Base-by-base conservation (phyloP, 2,797 vertebrate genomes). In the Silurus aristotelis region DNA sequence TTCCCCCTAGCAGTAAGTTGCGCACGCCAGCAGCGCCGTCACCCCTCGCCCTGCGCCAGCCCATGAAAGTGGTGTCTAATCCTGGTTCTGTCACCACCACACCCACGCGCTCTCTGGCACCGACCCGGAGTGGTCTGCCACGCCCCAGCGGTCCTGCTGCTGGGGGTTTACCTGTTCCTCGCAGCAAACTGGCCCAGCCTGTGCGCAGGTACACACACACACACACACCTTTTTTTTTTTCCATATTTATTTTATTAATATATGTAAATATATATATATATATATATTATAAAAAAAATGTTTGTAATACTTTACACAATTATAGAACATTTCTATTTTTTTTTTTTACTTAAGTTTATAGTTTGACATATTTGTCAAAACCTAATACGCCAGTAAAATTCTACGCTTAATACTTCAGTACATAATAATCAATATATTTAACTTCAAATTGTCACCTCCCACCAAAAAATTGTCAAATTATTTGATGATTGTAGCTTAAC, bases 161-260 rank as follows among this genome's bases (percentile, higher is more conserved):
- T 0, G 97, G 97, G 88, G 95, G 95, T 71, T 96, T 99, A 92
- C 96, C 97, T 91, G 95, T 98, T 95, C 97, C 98, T 92, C 97
- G 98, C 84, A 99, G 98, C 95, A 99, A 99, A 92, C 95, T 99
- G 95, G 97, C 96, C 91, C 98, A 99, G 87, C 97, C 98, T 86
- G 96, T 99, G 87, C 97, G 98, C 93, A 97, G 98, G 98, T 99
- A 92, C 1, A 61, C 0, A 63, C 73, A 43, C 60, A 48, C 19
- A 63, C 52, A 70, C 56, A 71, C 9, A n/a, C n/a, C n/a, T n/a
- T n/a, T n/a, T n/a, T n/a, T 14, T 58, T 17, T 61, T 61, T 61
- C 17, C 19, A 19, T 31, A 43, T 15, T 38, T 38, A 38, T 9
- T 71, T 2, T 38, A 38, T 1, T 38, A 38, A 1, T 38, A 38